Evolutionary conservation across 2,888 invertebrate species (phyloP).

Genomic region (Nasonovia ribisnigri): DNA sequence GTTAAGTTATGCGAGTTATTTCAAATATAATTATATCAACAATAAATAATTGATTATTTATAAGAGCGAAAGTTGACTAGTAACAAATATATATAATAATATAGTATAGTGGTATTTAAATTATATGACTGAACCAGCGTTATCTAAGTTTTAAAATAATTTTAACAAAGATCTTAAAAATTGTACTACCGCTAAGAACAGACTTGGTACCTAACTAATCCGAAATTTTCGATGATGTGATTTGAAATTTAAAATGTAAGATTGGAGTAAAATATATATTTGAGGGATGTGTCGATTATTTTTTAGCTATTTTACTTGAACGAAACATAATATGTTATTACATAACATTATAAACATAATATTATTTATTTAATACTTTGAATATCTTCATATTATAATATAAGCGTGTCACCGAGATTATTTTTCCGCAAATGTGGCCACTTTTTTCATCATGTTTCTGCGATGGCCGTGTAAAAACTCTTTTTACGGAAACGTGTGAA

Average conservation of each 20-base stretch:
- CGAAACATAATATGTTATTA: neutral
- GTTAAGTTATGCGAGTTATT: neutral
- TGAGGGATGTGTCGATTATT: neutral
- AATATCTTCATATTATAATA: neutral
- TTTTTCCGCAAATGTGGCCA: neutral
- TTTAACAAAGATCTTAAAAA: neutral
- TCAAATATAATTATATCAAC: neutral
- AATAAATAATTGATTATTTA: neutral
- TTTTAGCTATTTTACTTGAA: neutral
- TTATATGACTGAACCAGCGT: neutral
- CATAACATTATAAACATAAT: neutral
- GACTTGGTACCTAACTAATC: neutral
- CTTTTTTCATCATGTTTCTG: neutral
- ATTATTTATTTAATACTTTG: neutral
- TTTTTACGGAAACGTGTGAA: slow-evolving; percentile 26
- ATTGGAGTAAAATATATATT: neutral
- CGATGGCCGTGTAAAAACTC: neutral
- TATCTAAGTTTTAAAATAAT: neutral
- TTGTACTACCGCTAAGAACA: neutral
- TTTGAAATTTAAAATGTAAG: neutral
- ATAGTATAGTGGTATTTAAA: neutral
- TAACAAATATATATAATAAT: neutral
- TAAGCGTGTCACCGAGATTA: neutral
- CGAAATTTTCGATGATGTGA: neutral
- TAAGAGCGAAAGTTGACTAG: neutral